Evolutionary conservation across 2,888 invertebrate genomes (phyloP).

Genomic region (Sycophila texana): DNA sequence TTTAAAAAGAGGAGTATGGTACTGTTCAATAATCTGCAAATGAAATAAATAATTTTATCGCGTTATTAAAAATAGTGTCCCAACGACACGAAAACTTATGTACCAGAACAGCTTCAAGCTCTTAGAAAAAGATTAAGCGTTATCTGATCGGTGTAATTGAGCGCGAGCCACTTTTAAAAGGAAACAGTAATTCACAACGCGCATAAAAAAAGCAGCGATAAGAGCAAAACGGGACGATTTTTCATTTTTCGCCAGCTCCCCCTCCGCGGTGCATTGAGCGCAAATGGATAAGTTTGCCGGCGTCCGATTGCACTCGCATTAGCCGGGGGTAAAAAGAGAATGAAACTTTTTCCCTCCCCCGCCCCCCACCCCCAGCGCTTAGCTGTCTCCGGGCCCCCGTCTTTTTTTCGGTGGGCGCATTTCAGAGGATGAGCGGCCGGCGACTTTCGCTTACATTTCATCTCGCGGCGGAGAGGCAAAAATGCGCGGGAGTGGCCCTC

Average conservation of each 20-base stretch:
- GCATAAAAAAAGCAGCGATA: neutral
- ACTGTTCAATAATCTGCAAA: no score
- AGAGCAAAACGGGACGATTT: neutral
- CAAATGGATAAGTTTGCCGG: neutral
- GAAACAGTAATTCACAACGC: neutral
- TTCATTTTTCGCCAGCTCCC: neutral
- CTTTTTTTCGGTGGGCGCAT: neutral
- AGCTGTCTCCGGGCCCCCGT: neutral
- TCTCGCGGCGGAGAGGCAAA: slow-evolving; percentile 7
- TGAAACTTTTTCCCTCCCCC: neutral
- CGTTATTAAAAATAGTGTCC: no score
- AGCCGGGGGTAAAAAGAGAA: slow-evolving; percentile 1
- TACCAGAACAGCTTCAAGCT: no score
- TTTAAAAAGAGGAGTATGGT: no score
- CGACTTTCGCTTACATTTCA: slow-evolving; percentile 25
- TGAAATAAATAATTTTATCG: no score
- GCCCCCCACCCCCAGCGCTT: neutral
- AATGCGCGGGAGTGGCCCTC: neutral
- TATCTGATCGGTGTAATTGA: neutral
- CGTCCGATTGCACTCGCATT: slow-evolving; percentile 17
- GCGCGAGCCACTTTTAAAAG: neutral
- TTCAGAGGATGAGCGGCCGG: neutral
- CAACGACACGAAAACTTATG: no score
- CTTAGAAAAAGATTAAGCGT: neutral
- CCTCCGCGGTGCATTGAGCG: neutral